These are phyloP conservation scores for Cygnus atratus DNA, from an alignment of 2,113 vertebrate genomes.

Conservation along the genomic window DNA sequence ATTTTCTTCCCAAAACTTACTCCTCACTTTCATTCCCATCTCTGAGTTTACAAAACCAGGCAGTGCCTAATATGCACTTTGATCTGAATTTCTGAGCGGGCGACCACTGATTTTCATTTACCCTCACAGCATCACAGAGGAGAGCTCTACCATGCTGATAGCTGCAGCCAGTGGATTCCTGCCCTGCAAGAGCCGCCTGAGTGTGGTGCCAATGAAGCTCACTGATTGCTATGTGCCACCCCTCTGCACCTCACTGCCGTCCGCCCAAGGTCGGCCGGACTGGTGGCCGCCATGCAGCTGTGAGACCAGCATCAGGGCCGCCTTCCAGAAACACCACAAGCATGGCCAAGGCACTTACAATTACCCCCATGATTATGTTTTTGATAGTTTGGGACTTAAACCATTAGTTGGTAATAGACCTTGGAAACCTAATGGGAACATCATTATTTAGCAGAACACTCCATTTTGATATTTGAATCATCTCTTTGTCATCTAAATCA, in stretches of 20 bases:
- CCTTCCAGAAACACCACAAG: background rate
- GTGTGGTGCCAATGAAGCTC: accelerated
- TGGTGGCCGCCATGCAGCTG: accelerated
- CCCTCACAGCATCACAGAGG: background rate
- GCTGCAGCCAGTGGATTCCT: background rate
- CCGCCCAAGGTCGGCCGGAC: background rate
- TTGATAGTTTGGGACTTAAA: background rate
- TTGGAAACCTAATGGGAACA: background rate
- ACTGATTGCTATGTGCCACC: background rate
- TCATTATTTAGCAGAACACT: background rate
- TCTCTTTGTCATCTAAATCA: background rate
- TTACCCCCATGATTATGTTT: background rate
- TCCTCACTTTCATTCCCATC: background rate
- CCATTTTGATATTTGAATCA: background rate
- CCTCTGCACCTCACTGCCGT: background rate
- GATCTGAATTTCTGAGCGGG: background rate
- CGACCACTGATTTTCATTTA: background rate
- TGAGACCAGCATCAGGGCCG: background rate
- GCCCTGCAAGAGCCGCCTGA: accelerated
- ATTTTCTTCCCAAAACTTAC: background rate
- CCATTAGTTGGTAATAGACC: background rate
- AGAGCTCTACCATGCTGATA: background rate
- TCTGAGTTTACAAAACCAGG: background rate
- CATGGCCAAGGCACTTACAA: background rate
- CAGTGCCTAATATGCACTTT: background rate